A percentile compares a stretch with the other conserved stretches of the same genome.
phyloP scores from a whole-genome alignment of 2,113 vertebrate genomes.

The Silurus meridionalis region DNA sequence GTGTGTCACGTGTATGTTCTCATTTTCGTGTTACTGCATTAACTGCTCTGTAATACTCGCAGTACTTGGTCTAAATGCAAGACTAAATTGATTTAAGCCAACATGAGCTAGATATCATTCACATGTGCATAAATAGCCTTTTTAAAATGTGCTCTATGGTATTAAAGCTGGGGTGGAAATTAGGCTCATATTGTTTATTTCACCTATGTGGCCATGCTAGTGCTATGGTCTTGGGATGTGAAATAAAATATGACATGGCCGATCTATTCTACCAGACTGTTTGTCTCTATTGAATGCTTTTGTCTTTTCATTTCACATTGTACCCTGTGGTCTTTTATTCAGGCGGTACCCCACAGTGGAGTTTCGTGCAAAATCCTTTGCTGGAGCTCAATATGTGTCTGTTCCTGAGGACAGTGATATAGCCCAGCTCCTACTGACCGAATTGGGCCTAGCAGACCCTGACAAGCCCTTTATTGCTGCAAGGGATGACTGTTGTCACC shows the following conservation, averaged over 20 bases:
- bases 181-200: neutral
- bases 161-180: neutral
- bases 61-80: neutral
- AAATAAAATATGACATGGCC: neutral
- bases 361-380: conserved; percentile 77
- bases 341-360: conserved; percentile 89
- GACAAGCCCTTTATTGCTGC: conserved; percentile 76
- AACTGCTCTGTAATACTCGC: neutral
- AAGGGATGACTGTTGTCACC: conserved; percentile 80
- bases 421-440: conserved; percentile 80
- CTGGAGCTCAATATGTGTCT: conserved; percentile 73
- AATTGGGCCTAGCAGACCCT: conserved; percentile 76
- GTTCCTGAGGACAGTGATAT: conserved; percentile 81
- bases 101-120: neutral
- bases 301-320: neutral
- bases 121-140: neutral
- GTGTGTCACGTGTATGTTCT: neutral
- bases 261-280: neutral
- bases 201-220: neutral
- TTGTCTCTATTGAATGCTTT: neutral
- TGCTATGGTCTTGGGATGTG: neutral
- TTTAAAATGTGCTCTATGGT: neutral
- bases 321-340: conserved; percentile 45
- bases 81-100: neutral
- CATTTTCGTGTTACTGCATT: neutral